Base-by-base conservation (phyloP, 1,140 invertebrate species). In the Drosophila leontia region DNA sequence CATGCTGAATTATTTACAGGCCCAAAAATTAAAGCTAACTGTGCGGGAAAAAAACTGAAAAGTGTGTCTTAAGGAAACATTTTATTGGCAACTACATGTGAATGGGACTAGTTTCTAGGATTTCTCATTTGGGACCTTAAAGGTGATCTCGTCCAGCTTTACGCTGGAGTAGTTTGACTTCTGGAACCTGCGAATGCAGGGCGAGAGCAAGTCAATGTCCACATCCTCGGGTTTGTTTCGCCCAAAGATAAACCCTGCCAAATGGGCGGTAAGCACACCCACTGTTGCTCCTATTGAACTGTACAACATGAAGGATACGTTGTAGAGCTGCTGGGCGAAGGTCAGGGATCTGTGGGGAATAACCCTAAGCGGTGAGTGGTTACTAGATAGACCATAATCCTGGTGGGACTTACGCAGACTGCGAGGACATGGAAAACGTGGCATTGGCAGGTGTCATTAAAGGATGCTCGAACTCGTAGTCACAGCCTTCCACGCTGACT, bases 401-500 rank as follows among this genome's bases (percentile, higher is more conserved):
- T 0, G 17, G 1, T 15, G 8, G 3, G 55, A 80, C 75, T 82
- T 74, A 88, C 90, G 7, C 26, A 19, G 75, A 15, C 53, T 74
- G 29, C 5, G 34, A 45, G 11, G 71, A 8, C 29, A 23, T 23
- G 26, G 13, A 3, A 6, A 23, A 3, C 1, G 78, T 80, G 15
- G 42, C 48, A 69, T 92, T 94, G 47, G 83, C 94, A 77, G 87
- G 94, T 85, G 94, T 79, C 7, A 69, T 13, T 7, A 58, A 1
- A 0, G 69, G 23, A 45, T 13, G 29, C 0, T 90, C 81, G 35
- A 83, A 92, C 7, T 79, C 94, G 75, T 96, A 96, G 0, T 93
- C 93, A 76, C 96, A 97, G 4, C 95, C 96, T 26, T 94, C 94
- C 0, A 94, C 94, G 3, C 94, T 95, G 0, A 95, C 93, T 0